phyloP scores from a whole-genome alignment of 2,888 invertebrate genomes.

The Sinhomidia bicolor region DNA sequence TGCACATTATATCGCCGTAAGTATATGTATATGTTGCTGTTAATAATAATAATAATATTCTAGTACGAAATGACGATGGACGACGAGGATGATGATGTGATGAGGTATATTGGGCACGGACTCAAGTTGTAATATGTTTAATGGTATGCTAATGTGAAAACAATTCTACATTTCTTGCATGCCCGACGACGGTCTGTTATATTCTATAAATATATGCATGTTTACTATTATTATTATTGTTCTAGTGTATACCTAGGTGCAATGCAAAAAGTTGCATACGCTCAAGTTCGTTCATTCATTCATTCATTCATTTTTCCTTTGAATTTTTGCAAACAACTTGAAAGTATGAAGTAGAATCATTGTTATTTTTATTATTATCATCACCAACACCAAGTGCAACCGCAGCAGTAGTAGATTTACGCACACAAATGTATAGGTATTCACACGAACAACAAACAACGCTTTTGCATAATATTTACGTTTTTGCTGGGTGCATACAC shows the following conservation, averaged over 20 bases:
- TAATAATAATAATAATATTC: neutral
- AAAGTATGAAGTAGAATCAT: neutral
- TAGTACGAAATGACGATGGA: too few species aligned
- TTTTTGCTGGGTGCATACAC: neutral
- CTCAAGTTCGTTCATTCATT: slow-evolving; percentile 26
- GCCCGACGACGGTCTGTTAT: too few species aligned
- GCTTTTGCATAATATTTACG: too few species aligned
- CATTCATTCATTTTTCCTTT: too few species aligned
- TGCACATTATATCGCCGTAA: neutral
- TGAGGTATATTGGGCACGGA: neutral
- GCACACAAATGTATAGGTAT: neutral
- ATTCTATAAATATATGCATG: too few species aligned
- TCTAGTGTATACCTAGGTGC: neutral
- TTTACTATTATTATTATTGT: neutral
- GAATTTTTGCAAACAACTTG: neutral
- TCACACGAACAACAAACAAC: too few species aligned
- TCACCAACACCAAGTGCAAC: neutral
- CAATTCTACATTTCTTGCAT: too few species aligned
- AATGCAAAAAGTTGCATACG: slow-evolving; percentile 13
- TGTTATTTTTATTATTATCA: too few species aligned
- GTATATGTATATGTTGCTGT: neutral
- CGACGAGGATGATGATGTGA: too few species aligned
- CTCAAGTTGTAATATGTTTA: neutral
- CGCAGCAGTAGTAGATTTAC: neutral
- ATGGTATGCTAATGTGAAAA: slow-evolving; percentile 9